Evolutionary conservation across 1,140 invertebrate genomes (phyloP).

Genomic region (Coboldia fuscipes): DNA sequence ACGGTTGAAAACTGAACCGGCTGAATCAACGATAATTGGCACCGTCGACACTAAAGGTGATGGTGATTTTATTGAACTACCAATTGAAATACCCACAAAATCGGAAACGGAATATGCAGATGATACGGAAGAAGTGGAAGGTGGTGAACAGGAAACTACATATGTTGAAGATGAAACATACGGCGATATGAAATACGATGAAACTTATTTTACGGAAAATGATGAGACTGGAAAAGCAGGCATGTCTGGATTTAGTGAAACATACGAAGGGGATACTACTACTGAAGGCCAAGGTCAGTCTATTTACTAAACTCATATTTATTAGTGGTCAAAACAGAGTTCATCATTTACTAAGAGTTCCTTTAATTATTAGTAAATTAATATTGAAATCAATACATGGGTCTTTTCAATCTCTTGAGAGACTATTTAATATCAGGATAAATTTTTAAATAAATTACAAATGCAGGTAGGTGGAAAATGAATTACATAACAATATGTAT

Average conservation of each 20-base stretch:
- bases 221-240: slow-evolving; percentile 10
- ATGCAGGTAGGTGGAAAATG: too few relatives aligned
- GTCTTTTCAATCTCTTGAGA: too few relatives aligned
- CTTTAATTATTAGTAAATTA: too few relatives aligned
- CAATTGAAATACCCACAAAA: slow-evolving; percentile 20
- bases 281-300: slow-evolving; percentile 23
- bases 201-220: slow-evolving; percentile 20
- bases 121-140: slow-evolving; percentile 15
- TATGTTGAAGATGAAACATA: slow-evolving; percentile 21
- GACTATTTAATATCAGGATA: too few relatives aligned
- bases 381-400: too few relatives aligned
- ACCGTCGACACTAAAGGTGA: slow-evolving; percentile 9
- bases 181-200: slow-evolving; percentile 20
- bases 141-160: slow-evolving; percentile 14
- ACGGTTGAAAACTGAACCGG: slow-evolving; percentile 8
- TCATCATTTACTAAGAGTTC: too few relatives aligned
- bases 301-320: too few relatives aligned
- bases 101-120: slow-evolving; percentile 20
- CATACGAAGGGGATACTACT: slow-evolving; percentile 10
- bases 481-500: too few relatives aligned
- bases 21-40: slow-evolving; percentile 6
- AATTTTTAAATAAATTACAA: too few relatives aligned
- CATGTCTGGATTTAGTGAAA: slow-evolving; percentile 6
- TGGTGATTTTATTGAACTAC: slow-evolving; percentile 18
- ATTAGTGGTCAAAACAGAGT: too few relatives aligned